Evolutionary conservation across 2,888 invertebrate species (phyloP).

Genomic region (Myopa tessellatipennis): DNA sequence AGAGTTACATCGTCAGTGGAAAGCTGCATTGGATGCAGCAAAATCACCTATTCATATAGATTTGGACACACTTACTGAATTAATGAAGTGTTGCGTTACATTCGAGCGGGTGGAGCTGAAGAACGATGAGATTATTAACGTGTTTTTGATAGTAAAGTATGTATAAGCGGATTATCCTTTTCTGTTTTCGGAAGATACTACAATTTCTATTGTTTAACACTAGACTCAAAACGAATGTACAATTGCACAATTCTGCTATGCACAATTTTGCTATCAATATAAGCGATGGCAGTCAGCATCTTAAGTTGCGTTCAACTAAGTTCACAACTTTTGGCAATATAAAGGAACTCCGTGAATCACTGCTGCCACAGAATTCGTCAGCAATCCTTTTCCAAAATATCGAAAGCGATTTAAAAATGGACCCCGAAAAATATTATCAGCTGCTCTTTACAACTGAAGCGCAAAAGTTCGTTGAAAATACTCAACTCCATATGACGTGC

Average conservation of each 20-base stretch:
- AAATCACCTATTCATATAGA: conserved; percentile 75
- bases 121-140: conserved; percentile 78
- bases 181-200: no score
- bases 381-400: conserved; percentile 47
- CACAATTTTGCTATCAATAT: no score
- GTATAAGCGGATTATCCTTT: conserved; percentile 42
- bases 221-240: no score
- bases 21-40: conserved; percentile 56
- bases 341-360: conserved; percentile 52
- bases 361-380: conserved; percentile 19
- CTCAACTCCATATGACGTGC: no score
- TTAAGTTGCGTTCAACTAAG: conserved; percentile 62
- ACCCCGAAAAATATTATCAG: conserved; percentile 60
- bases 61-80: conserved; percentile 82
- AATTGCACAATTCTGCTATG: no score
- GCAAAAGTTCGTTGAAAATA: no score
- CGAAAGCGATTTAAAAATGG: conserved; percentile 63
- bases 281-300: conserved; percentile 61
- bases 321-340: conserved; percentile 58
- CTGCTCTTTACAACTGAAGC: no score
- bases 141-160: conserved; percentile 78
- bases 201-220: no score
- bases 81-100: conserved; percentile 83
- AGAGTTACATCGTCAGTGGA: conserved; percentile 62
- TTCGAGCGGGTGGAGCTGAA: conserved; percentile 80